Conservation (phyloP, 2,113 vertebrate species). For the Toxostoma redivivum region DNA sequence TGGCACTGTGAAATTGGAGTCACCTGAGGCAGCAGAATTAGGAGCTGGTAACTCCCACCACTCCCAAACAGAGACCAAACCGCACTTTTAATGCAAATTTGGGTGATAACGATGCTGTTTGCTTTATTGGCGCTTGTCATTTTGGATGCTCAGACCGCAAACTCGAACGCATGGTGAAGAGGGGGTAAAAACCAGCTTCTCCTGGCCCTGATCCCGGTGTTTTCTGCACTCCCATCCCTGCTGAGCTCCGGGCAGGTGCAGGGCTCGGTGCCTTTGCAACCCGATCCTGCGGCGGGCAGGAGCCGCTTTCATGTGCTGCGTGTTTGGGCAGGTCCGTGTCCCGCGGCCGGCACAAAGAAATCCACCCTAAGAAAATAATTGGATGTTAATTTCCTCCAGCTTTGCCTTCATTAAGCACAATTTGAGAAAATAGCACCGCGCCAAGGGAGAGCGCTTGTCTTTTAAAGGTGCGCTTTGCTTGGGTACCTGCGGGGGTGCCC, state of each 20-base stretch:
- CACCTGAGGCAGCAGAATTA: neutral
- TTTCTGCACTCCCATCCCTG: neutral
- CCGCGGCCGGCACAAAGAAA: neutral
- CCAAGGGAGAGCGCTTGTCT: fast-evolving
- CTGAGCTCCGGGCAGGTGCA: neutral
- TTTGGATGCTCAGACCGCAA: neutral
- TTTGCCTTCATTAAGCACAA: neutral
- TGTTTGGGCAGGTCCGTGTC: neutral
- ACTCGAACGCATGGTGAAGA: neutral
- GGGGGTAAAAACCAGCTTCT: neutral
- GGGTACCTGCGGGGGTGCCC: neutral
- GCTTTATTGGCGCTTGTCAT: neutral
- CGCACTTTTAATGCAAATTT: neutral
- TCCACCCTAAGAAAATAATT: neutral
- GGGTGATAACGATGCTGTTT: neutral
- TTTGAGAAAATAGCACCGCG: neutral
- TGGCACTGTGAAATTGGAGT: neutral
- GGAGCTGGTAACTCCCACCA: neutral
- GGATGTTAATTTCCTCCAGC: constrained; percentile 24
- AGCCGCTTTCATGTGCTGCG: neutral
- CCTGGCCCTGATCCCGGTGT: neutral
- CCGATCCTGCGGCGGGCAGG: neutral
- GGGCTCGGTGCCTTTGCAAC: neutral
- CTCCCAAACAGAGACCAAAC: neutral
- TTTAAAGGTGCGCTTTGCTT: neutral